phyloP scores from a whole-genome alignment of 2,113 vertebrate species.

The Strix uralensis region DNA sequence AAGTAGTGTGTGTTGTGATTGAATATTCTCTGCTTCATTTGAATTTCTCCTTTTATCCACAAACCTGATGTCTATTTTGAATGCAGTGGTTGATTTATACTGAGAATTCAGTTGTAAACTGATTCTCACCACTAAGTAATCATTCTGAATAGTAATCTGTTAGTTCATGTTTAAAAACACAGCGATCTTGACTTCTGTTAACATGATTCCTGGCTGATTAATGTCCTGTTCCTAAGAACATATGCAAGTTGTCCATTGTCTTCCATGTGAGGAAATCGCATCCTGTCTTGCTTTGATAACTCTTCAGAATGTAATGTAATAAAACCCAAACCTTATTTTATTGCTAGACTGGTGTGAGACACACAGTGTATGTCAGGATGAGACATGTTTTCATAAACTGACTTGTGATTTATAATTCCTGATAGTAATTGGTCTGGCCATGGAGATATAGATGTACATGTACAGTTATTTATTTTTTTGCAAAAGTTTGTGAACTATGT shows the following conservation, averaged over 20 bases:
- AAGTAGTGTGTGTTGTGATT: background rate
- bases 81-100: background rate
- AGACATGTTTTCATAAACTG: slow-evolving; percentile 27
- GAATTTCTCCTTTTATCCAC: background rate
- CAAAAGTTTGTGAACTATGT: slow-evolving; percentile 22
- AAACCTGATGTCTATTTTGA: background rate
- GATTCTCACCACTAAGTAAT: background rate
- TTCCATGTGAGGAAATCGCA: background rate
- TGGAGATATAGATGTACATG: background rate
- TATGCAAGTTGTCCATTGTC: slow-evolving; percentile 16
- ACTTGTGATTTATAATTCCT: slow-evolving; percentile 43
- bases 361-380: background rate
- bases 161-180: background rate
- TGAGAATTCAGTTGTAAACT: background rate
- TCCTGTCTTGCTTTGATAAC: slow-evolving; percentile 54
- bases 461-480: background rate
- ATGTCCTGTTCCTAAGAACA: background rate
- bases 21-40: background rate
- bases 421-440: background rate
- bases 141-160: background rate
- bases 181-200: slow-evolving; percentile 20
- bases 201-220: slow-evolving; percentile 21
- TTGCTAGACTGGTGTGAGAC: slow-evolving; percentile 13
- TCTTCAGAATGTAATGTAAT: background rate
- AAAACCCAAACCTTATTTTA: slow-evolving; percentile 41